These are phyloP conservation scores for Chauna torquata DNA, from an alignment of 2,113 vertebrate species.

Conservation along the genomic window DNA sequence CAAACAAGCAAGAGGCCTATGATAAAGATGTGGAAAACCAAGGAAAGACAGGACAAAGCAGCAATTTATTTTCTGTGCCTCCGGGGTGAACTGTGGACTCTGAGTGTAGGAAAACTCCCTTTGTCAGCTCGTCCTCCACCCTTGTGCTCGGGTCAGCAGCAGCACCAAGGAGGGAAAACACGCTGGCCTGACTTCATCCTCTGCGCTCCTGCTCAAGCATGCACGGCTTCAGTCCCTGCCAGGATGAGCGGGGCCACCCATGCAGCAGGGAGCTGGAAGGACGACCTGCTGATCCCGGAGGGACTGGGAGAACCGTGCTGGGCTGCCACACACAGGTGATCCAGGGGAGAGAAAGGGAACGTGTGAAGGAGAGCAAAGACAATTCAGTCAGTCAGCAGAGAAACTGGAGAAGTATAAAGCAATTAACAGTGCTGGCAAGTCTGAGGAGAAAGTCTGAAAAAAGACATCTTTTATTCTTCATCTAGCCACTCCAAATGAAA, in stretches of 20 bases:
- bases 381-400: neutral
- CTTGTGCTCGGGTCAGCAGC: neutral
- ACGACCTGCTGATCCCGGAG: neutral
- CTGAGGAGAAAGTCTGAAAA: neutral
- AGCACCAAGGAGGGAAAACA: neutral
- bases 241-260: accelerated
- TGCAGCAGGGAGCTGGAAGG: neutral
- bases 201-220: neutral
- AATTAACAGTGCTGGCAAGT: neutral
- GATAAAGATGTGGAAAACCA: neutral
- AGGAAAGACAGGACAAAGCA: neutral
- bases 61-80: neutral
- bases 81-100: neutral
- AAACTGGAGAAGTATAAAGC: neutral
- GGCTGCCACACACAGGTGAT: neutral
- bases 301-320: accelerated
- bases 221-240: neutral
- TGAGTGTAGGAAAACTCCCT: neutral
- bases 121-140: neutral
- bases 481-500: no score
- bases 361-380: neutral
- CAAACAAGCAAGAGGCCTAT: neutral
- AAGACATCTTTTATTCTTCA: no score
- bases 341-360: neutral
- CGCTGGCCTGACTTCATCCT: neutral